Base-by-base conservation (phyloP, 2,888 invertebrate genomes). In the Caenorhabditis wallacei region DNA sequence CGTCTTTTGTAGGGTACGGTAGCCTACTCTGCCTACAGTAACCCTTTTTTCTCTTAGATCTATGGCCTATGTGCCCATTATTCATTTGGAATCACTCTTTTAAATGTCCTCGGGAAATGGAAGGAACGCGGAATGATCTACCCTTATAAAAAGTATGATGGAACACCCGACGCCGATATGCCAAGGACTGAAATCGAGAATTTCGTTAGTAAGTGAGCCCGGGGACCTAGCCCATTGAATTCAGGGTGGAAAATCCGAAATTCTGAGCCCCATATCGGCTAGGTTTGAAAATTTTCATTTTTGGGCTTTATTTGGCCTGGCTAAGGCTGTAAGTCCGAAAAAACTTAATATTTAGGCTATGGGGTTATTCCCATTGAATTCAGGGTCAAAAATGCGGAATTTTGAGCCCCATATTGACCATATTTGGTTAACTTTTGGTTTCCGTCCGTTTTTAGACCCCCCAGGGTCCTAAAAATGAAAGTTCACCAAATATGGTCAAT, bases 71-170 rank as follows among this genome's bases (percentile, higher is more conserved):
- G 80, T 43, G 54, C 69, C 11, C 74, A 75, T 37, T 80, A 74
- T 56, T 69, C 69, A 2, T 63, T 48, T 35, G 80, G 80, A 5
- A 54, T 63, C 0, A 66, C 54, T 11, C 26, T 69, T 0, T 10
- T 80, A 30, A 80, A 70, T 53, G 57, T 80, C 10, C 18, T 70
- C 3, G 69, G 40, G 37, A 75, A 69, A 69, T 80, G 74, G 74
- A 74, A 64, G 51, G 53, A 46, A 10, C 59, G 54, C 2, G 80
- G 80, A 53, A 54, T 80, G 59, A 75, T 80, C 46, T 70, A 68
- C 26, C 80, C 80, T 8, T 80, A 75, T 35, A 68, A 80, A n/a
- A 78, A 69, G 40, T 70, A 22, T 30, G 59, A 68, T 24, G 76
- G 76, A 24, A 26, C 13, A 1, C 59, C 59, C 3, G 68, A 68